A percentile compares a stretch with the other conserved stretches of the same genome.
phyloP scores from a whole-genome alignment of 2,888 invertebrate genomes.

The Cephus sareptanus region DNA sequence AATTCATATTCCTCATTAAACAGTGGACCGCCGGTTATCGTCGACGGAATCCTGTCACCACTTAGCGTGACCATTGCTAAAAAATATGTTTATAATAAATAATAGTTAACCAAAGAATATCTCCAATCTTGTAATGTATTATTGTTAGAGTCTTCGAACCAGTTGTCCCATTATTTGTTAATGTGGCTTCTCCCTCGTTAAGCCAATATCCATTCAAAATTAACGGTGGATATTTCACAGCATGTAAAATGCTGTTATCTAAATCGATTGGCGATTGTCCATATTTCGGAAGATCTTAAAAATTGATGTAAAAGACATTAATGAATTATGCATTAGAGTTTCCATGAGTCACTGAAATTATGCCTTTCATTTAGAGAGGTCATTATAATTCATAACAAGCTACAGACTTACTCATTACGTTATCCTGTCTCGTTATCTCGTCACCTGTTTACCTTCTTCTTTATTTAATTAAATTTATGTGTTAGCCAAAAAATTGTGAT shows the following conservation, averaged over 20 bases:
- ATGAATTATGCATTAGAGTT: background rate
- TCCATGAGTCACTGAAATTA: background rate
- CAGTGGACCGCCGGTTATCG: conserved; percentile 49
- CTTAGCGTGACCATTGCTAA: conserved; percentile 39
- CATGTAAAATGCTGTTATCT: conserved; percentile 34
- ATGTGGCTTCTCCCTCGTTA: conserved; percentile 47
- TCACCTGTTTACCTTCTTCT: background rate
- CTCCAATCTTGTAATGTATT: background rate
- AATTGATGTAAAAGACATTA: background rate
- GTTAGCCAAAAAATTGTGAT: background rate
- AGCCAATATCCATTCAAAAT: conserved; percentile 54
- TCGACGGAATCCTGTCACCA: conserved; percentile 49
- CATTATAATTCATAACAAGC: background rate
- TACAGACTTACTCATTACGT: background rate
- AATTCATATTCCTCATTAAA: conserved; percentile 47
- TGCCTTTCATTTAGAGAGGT: background rate
- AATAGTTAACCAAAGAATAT: background rate
- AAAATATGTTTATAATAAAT: background rate
- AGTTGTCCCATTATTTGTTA: conserved; percentile 41
- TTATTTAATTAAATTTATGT: background rate
- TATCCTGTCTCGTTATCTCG: background rate
- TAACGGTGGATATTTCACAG: conserved; percentile 40
- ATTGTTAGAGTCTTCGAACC: background rate
- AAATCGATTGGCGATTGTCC: conserved; percentile 54
- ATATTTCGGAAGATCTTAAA: conserved; percentile 30